These are phyloP conservation scores for Callionymus lyra DNA, from an alignment of 2,113 vertebrate species.

Conservation along the genomic window DNA sequence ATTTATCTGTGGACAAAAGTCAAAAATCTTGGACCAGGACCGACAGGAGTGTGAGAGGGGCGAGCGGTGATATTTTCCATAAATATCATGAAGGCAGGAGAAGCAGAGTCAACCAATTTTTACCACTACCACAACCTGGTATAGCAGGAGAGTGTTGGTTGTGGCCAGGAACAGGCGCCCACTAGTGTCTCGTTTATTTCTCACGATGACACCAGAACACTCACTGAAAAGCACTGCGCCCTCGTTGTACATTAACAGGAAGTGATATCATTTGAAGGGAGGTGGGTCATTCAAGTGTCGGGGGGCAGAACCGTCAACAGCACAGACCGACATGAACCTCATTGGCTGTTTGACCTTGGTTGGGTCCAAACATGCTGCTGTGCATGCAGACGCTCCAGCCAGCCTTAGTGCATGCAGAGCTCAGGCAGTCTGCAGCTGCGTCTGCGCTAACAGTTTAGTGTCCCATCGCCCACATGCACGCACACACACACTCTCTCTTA, in stretches of 20 bases:
- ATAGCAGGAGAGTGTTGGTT: not conserved
- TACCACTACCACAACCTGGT: not conserved
- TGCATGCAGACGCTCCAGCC: conserved; percentile 65
- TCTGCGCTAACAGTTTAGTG: too few relatives aligned
- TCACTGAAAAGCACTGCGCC: not conserved
- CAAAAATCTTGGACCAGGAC: not conserved
- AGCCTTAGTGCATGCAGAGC: conserved; percentile 32
- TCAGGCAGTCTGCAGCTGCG: too few relatives aligned
- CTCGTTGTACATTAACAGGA: too few relatives aligned
- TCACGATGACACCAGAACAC: not conserved
- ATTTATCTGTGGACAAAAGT: conserved; percentile 78
- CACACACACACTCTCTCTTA: too few relatives aligned
- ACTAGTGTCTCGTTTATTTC: not conserved
- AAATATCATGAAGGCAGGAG: conserved; percentile 50
- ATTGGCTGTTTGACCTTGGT: too few relatives aligned
- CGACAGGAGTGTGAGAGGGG: not conserved
- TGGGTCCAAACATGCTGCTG: conserved; percentile 1
- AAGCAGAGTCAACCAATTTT: conserved; percentile 30
- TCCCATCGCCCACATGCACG: too few relatives aligned
- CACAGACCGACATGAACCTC: not conserved
- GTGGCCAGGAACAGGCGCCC: not conserved
- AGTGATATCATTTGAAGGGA: too few relatives aligned
- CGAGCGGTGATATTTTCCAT: conserved; percentile 52
- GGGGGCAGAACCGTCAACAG: not conserved
- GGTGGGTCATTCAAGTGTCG: not conserved